Conservation (phyloP, 2,797 vertebrate species). For the Coluber constrictor region DNA sequence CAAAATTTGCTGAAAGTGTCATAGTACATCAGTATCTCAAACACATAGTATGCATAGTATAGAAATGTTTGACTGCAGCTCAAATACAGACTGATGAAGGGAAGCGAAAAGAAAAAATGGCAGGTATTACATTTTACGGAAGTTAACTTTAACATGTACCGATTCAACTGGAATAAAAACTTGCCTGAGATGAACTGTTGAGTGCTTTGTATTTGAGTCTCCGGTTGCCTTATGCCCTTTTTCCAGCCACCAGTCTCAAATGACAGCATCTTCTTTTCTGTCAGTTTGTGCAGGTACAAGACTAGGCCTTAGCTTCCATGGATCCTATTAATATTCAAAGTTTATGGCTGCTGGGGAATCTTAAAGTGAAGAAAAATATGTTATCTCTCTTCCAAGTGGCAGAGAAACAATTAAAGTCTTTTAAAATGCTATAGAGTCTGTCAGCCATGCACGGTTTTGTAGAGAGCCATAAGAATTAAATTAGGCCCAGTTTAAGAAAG, state of each 20-base stretch:
- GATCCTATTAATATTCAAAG: background rate
- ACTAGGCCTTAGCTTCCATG: background rate
- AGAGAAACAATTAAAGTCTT: constrained; percentile 24
- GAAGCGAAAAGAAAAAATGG: background rate
- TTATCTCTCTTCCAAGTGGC: constrained; percentile 37
- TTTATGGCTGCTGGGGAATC: constrained; percentile 27
- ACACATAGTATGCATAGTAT: background rate
- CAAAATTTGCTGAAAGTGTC: background rate
- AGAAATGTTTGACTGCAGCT: background rate
- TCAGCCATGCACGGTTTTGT: constrained; percentile 18
- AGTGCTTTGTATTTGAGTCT: background rate
- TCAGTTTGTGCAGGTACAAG: background rate
- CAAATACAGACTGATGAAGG: background rate
- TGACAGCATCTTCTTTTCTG: background rate
- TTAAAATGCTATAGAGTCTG: constrained; percentile 12
- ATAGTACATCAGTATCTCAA: background rate
- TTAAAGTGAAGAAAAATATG: background rate
- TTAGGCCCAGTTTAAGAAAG: constrained; percentile 20
- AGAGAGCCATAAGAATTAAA: background rate
- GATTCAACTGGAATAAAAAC: background rate
- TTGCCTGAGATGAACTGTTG: background rate
- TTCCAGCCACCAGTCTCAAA: background rate
- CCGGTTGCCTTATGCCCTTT: background rate
- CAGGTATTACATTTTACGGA: background rate
- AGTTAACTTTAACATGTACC: background rate